phyloP scores from a whole-genome alignment of 1,140 invertebrate species.

The Neomicropteryx cornuta region DNA sequence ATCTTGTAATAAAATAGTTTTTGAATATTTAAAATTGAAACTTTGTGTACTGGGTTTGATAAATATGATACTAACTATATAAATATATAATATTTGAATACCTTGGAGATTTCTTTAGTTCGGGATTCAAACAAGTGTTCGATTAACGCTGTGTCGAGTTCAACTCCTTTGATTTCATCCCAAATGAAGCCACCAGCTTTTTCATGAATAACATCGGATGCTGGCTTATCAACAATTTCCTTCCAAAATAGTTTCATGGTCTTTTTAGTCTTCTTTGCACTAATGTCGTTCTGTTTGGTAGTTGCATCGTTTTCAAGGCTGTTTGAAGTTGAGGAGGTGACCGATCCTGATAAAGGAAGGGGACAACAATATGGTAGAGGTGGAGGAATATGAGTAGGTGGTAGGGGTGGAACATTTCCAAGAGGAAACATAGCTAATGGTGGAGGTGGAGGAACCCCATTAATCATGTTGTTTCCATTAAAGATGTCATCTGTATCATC shows the following conservation, averaged over 20 bases:
- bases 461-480: conserved; percentile 45
- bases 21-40: too few relatives aligned
- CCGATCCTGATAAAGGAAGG: conserved; percentile 27
- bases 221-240: conserved; percentile 79
- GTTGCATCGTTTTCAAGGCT: conserved; percentile 26
- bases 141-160: conserved; percentile 85
- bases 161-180: conserved; percentile 80
- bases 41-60: too few relatives aligned
- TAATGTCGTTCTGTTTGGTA: conserved; percentile 24
- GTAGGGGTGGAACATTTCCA: conserved; percentile 33
- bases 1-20: too few relatives aligned
- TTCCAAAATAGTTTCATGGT: conserved; percentile 99
- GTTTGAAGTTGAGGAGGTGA: conserved; percentile 21
- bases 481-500: conserved; percentile 63
- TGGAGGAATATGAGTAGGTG: conserved; percentile 28
- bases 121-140: conserved; percentile 96
- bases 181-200: conserved; percentile 76
- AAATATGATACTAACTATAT: too few relatives aligned
- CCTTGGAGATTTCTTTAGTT: conserved; percentile 94
- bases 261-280: conserved; percentile 84
- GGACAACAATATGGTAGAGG: conserved; percentile 23
- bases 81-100: conserved; percentile 31
- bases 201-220: conserved; percentile 46
- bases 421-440: conserved; percentile 42
- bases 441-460: conserved; percentile 60